Percentiles rank a stretch among this genome's conserved stretches.
Conservation (phyloP, 2,113 vertebrate species). For the Morone chrysops region DNA sequence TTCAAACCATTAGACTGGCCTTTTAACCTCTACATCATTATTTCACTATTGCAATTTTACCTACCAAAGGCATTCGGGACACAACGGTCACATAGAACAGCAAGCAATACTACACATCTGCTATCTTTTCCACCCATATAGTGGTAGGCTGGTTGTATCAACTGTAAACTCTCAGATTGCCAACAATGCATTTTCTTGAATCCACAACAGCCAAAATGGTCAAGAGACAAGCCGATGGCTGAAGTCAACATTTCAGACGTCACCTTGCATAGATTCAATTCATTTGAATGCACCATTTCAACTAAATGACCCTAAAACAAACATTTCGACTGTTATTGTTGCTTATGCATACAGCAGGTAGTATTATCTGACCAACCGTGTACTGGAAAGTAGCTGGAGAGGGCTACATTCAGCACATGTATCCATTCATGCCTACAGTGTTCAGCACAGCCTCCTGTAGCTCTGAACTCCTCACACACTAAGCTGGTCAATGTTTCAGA, state of each 20-base stretch:
- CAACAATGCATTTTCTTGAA: constrained; percentile 49
- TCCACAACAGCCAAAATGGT: constrained; percentile 32
- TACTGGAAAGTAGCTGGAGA: not conserved
- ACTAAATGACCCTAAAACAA: not conserved
- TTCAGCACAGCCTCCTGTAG: constrained; percentile 1
- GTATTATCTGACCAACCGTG: not conserved
- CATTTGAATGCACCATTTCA: not conserved
- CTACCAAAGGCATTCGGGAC: not conserved
- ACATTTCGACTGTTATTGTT: not conserved
- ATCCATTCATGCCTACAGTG: not conserved
- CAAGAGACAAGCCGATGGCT: constrained; percentile 30
- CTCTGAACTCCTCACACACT: not conserved
- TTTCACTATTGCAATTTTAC: not conserved
- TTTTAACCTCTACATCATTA: not conserved
- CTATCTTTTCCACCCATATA: constrained; percentile 62
- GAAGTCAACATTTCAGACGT: constrained; percentile 52
- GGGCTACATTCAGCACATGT: not conserved
- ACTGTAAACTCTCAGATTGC: constrained; percentile 65
- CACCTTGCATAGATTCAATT: constrained; percentile 39
- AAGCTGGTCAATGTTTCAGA: constrained; percentile 19
- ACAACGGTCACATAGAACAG: not conserved
- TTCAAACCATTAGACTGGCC: not conserved
- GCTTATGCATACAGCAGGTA: not conserved
- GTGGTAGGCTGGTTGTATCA: constrained; percentile 40
- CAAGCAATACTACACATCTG: not conserved